phyloP scores from a whole-genome alignment of 1,140 invertebrate genomes.

The Manduca sexta region DNA sequence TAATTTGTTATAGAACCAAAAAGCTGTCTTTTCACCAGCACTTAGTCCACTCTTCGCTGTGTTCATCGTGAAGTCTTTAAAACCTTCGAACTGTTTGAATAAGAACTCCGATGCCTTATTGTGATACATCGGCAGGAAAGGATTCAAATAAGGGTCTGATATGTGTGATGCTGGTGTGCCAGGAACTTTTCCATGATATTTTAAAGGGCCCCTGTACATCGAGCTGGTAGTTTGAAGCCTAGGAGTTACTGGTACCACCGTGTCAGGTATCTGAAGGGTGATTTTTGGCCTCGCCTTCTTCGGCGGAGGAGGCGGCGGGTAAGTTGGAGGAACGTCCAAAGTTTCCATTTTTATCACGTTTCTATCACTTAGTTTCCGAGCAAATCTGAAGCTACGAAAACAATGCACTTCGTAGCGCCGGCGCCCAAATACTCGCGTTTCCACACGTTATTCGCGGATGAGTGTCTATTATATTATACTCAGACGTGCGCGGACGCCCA shows the following conservation, averaged over 20 bases:
- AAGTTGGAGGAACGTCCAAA: slow-evolving; percentile 33
- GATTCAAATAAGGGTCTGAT: slow-evolving; percentile 68
- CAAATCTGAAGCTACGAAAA: background rate
- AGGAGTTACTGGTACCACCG: slow-evolving; percentile 46
- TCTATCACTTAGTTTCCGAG: slow-evolving; percentile 5
- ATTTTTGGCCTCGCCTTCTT: slow-evolving; percentile 70
- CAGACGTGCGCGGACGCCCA: slow-evolving; percentile 42
- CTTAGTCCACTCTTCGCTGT: slow-evolving; percentile 84
- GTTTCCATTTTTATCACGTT: slow-evolving; percentile 31
- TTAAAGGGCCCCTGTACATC: slow-evolving; percentile 61
- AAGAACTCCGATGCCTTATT: slow-evolving; percentile 82
- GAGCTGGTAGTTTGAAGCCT: slow-evolving; percentile 52
- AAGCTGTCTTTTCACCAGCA: slow-evolving; percentile 85
- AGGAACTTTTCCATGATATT: slow-evolving; percentile 56
- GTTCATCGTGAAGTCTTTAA: slow-evolving; percentile 83
- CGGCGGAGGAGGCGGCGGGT: slow-evolving; percentile 46
- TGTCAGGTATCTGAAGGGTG: slow-evolving; percentile 71
- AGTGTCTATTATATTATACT: slow-evolving; percentile 4
- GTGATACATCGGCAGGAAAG: slow-evolving; percentile 75
- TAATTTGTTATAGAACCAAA: slow-evolving; percentile 85
- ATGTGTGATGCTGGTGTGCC: slow-evolving; percentile 67
- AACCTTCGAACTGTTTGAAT: slow-evolving; percentile 82
- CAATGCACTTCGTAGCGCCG: slow-evolving; percentile 27
- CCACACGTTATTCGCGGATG: background rate
- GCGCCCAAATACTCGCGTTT: slow-evolving; percentile 25